phyloP scores from a whole-genome alignment of 2,113 vertebrate species.

The Menura novaehollandiae region DNA sequence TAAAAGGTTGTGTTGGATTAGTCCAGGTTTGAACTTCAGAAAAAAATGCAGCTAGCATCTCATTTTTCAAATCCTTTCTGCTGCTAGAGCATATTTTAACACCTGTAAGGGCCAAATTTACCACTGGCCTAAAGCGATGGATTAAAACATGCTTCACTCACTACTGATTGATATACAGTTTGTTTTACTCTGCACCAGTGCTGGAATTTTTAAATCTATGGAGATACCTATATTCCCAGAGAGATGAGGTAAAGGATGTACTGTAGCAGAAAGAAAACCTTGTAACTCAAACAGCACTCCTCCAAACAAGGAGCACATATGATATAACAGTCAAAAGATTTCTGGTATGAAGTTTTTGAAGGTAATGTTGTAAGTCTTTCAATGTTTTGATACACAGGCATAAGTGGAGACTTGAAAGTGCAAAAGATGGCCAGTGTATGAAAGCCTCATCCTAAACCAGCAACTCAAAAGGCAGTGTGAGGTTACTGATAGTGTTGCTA shows the following conservation, averaged over 20 bases:
- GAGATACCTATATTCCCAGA: background rate
- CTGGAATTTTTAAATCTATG: background rate
- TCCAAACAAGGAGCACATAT: background rate
- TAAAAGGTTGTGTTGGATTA: background rate
- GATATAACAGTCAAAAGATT: background rate
- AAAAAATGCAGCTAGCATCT: background rate
- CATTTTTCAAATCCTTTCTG: background rate
- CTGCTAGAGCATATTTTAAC: background rate
- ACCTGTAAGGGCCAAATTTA: background rate
- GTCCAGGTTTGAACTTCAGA: background rate
- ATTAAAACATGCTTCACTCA: background rate
- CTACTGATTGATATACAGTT: background rate
- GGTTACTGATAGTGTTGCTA: background rate
- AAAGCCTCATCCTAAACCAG: background rate
- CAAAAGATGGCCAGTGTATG: background rate
- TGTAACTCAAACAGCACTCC: background rate
- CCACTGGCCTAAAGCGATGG: background rate
- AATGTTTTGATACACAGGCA: fast-evolving
- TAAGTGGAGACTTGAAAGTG: background rate
- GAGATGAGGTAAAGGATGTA: background rate
- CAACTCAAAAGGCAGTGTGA: background rate
- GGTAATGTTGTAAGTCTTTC: background rate
- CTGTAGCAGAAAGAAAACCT: background rate
- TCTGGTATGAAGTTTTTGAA: background rate
- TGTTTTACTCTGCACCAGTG: background rate